Evolutionary conservation across 2,797 vertebrate genomes (phyloP).

Genomic region (Lagocephalus sceleratus): DNA sequence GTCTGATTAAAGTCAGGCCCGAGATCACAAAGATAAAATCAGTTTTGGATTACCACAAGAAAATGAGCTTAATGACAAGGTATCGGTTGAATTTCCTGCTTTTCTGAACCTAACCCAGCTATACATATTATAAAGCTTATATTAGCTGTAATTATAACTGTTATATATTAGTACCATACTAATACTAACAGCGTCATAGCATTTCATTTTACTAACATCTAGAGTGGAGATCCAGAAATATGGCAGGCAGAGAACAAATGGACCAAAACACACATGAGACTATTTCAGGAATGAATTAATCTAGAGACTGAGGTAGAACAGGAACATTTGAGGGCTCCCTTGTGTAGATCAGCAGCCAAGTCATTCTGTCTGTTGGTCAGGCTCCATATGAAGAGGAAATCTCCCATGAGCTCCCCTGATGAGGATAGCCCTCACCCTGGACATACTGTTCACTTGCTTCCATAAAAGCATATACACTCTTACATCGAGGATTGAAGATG

Average conservation of each 20-base stretch:
- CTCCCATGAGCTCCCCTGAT: constrained; percentile 20
- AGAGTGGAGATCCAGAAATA: background rate
- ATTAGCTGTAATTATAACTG: constrained; percentile 18
- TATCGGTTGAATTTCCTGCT: constrained; percentile 20
- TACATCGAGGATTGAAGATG: background rate
- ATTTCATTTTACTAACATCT: background rate
- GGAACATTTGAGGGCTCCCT: constrained; percentile 25
- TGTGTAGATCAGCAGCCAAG: constrained; percentile 32
- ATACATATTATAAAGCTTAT: background rate
- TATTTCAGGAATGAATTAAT: constrained; percentile 21
- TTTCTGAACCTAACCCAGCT: background rate
- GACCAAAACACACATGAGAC: constrained; percentile 1
- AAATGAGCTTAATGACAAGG: constrained; percentile 34
- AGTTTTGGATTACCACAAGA: constrained; percentile 35
- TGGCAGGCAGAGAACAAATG: background rate
- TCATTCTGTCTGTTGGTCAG: constrained; percentile 20
- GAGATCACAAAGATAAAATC: constrained; percentile 21
- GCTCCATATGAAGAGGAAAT: constrained; percentile 12
- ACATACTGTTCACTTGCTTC: constrained; percentile 4
- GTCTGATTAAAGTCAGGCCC: constrained; percentile 60
- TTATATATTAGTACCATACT: background rate
- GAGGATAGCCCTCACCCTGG: constrained; percentile 19
- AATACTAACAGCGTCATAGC: background rate
- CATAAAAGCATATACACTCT: background rate
- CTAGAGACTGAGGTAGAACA: constrained; percentile 10